Percentiles rank a stretch among this genome's conserved stretches.
Conservation (phyloP, 2,113 vertebrate species). For the Sula dactylatra region DNA sequence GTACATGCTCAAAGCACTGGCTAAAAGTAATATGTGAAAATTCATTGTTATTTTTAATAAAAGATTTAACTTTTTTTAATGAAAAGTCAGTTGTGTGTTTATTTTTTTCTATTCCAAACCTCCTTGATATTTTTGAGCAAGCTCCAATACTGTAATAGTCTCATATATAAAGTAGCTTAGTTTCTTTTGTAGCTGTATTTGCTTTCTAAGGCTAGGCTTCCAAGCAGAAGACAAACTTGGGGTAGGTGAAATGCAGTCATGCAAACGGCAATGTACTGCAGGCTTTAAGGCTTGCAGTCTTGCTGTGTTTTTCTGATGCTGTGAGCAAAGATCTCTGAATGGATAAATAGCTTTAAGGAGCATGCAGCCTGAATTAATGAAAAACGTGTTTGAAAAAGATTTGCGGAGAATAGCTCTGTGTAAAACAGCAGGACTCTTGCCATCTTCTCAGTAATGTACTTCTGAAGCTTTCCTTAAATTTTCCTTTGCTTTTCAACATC, state of each 20-base stretch:
- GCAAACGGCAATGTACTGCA: fast-evolving
- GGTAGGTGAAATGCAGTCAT: neutral
- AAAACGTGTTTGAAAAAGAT: neutral
- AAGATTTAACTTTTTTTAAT: neutral
- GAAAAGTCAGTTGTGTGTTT: fast-evolving
- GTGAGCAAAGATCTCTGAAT: neutral
- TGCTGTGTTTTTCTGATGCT: neutral
- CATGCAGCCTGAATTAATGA: neutral
- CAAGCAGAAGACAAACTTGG: neutral
- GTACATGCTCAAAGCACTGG: neutral
- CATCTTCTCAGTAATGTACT: neutral
- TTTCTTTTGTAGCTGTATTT: neutral
- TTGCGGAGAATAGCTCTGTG: neutral
- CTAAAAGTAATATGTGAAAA: neutral
- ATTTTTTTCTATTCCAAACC: neutral
- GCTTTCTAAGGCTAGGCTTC: neutral
- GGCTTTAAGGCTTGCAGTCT: neutral
- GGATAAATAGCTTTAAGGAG: neutral
- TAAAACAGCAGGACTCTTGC: neutral
- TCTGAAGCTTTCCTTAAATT: neutral
- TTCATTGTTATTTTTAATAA: neutral
- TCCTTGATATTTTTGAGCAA: neutral
- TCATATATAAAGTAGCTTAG: neutral
- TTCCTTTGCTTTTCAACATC: neutral
- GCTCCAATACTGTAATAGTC: fast-evolving